A percentile compares a stretch with the other conserved stretches of the same genome.
Evolutionary conservation across 2,797 vertebrate species (phyloP).

Genomic region (Echiichthys vipera): DNA sequence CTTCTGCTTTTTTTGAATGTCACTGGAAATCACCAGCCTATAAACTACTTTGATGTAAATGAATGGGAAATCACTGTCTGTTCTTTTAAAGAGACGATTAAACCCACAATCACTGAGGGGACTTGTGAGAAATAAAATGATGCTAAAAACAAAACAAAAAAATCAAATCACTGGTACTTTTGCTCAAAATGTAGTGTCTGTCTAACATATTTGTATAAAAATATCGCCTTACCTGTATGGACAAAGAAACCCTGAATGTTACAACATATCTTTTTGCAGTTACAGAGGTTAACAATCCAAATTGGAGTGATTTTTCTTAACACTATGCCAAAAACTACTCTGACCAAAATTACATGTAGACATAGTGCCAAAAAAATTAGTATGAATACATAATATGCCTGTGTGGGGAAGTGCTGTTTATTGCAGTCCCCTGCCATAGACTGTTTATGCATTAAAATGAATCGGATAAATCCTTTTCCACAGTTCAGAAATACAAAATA

Average conservation of each 20-base stretch:
- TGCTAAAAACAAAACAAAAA: slow-evolving; percentile 32
- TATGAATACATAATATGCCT: slow-evolving; percentile 55
- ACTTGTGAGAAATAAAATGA: slow-evolving; percentile 47
- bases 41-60: slow-evolving; percentile 65
- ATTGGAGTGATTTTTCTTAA: slow-evolving; percentile 61
- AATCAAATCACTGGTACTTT: slow-evolving; percentile 58
- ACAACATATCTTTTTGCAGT: slow-evolving; percentile 56
- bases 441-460: slow-evolving; percentile 20
- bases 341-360: slow-evolving; percentile 75
- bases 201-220: slow-evolving; percentile 57
- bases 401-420: slow-evolving; percentile 30
- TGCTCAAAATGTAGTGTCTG: slow-evolving; percentile 53
- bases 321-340: slow-evolving; percentile 67
- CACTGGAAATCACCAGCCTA: slow-evolving; percentile 82
- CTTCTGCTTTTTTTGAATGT: slow-evolving; percentile 68
- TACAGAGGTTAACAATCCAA: slow-evolving; percentile 55
- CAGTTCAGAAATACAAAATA: slow-evolving; percentile 20
- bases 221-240: slow-evolving; percentile 61
- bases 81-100: slow-evolving; percentile 64
- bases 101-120: slow-evolving; percentile 54
- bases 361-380: slow-evolving; percentile 72
- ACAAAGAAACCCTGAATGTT: slow-evolving; percentile 66
- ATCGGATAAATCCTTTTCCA: slow-evolving; percentile 27
- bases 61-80: slow-evolving; percentile 59
- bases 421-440: slow-evolving; percentile 38